phyloP scores from a whole-genome alignment of 2,113 vertebrate genomes.

The Ophthalmolycus amberensis region DNA sequence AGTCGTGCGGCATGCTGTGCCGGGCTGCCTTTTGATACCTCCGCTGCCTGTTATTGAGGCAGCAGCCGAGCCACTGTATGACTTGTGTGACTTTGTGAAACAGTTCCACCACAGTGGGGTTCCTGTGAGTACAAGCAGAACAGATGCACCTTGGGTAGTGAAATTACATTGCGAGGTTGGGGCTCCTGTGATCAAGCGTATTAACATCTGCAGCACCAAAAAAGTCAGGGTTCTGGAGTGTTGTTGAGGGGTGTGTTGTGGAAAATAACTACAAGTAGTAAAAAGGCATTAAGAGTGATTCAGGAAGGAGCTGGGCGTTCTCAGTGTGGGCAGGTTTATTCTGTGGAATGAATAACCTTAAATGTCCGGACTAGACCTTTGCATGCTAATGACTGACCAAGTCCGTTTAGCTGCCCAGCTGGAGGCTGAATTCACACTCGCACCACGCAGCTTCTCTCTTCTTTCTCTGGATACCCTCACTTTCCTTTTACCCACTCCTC shows the following conservation, averaged over 20 bases:
- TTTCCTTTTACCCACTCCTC: background rate
- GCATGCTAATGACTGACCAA: conserved; percentile 79
- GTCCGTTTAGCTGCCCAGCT: conserved; percentile 71
- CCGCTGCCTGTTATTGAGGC: conserved; percentile 16
- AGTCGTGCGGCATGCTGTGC: conserved; percentile 18
- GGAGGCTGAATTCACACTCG: conserved; percentile 69
- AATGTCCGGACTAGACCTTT: conserved; percentile 69
- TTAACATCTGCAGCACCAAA: conserved; percentile 72
- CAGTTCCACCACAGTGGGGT: conserved; percentile 63
- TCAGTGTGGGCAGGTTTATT: conserved; percentile 52
- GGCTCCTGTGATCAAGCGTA: conserved; percentile 67
- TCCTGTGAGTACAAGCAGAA: conserved; percentile 67
- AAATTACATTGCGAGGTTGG: conserved; percentile 66
- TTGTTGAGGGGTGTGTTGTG: conserved; percentile 13
- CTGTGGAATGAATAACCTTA: conserved; percentile 79
- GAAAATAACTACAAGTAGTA: conserved; percentile 28
- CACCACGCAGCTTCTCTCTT: conserved; percentile 46
- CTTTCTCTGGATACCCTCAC: conserved; percentile 19
- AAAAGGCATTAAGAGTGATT: conserved; percentile 55
- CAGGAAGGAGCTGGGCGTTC: conserved; percentile 52
- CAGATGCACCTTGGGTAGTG: conserved; percentile 74
- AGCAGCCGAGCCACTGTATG: conserved; percentile 35
- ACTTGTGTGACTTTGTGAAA: conserved; percentile 78
- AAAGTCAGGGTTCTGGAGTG: conserved; percentile 30
- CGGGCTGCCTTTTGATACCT: conserved; percentile 23